Evolutionary conservation across 2,797 vertebrate genomes (phyloP), one percentile per base, ranked within the genome.

Genomic region (Mormyrus hasselquistii): DNA sequence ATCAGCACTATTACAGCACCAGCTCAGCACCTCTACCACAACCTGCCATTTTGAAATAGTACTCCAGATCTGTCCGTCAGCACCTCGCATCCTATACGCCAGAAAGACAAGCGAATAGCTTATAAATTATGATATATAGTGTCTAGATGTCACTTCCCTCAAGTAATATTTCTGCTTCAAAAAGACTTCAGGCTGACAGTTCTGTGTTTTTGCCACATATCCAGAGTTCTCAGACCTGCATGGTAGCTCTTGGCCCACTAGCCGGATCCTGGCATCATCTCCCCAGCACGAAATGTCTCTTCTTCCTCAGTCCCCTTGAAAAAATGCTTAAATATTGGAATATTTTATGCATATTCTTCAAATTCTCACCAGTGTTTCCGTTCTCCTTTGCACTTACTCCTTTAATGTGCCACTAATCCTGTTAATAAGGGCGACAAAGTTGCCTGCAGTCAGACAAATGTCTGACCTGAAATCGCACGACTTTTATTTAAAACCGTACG

Each of bases 71-170:
- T 47, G 76, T 82, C 41, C 47, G 19, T 82, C 76, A 47, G 38
- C 19, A 10, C 16, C 76, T 82, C 41, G 19, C 76, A 22, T 82
- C 41, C 76, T 47, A 82, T 82, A 82, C 34, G 41, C 76, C 41
- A 82, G 41, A 47, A 82, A 47, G 41, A 82, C 41, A 82, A 47
- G 76, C 19, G 19, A 82, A 47, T 82, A 82, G 16, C 41, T 47
- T 47, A 82, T 47, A 82, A 82, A 82, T 82, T 47, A 82, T 47
- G 76, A 47, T 47, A 41, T 38, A 47, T n/a, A 82, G 76, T 82
- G 19, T 82, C 76, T 82, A 82, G 76, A 47, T 82, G 76, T 47
- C 76, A 82, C 76, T 82, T 82, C 76, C 76, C 76, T 82, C 76
- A 47, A 47, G 19, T 82, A 41, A 82, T 82, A 47, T 82, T 82